Conservation (phyloP, 2,113 vertebrate species). For the Otis tarda region DNA sequence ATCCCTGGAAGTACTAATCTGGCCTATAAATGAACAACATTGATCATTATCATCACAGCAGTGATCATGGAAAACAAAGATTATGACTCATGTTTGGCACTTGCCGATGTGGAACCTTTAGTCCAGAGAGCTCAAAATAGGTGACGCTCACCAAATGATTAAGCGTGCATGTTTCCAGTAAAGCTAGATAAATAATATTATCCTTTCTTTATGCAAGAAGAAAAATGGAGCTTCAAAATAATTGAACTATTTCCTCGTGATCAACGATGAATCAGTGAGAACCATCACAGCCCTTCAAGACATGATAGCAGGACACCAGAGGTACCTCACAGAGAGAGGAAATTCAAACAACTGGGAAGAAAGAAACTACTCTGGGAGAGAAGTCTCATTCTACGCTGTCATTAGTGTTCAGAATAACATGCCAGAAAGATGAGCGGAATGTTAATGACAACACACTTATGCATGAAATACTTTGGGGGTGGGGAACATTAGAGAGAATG, state of each 20-base stretch:
- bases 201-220: neutral
- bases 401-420: constrained; percentile 18
- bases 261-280: neutral
- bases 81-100: neutral
- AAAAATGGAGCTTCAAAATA: neutral
- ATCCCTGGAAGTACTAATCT: neutral
- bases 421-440: neutral
- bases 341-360: constrained; percentile 23
- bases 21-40: neutral
- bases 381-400: neutral
- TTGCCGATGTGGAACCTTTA: neutral
- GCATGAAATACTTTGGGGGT: neutral
- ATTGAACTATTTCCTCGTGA: neutral
- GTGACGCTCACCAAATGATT: neutral
- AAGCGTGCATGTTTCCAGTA: neutral
- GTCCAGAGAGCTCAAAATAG: neutral
- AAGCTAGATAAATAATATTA: neutral
- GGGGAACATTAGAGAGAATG: neutral
- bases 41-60: neutral
- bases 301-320: neutral
- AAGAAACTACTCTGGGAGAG: neutral
- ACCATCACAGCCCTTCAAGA: neutral
- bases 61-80: neutral
- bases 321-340: neutral
- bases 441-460: neutral